Evolutionary conservation across 2,113 vertebrate genomes (phyloP).

Genomic region (Pseudois nayaur): DNA sequence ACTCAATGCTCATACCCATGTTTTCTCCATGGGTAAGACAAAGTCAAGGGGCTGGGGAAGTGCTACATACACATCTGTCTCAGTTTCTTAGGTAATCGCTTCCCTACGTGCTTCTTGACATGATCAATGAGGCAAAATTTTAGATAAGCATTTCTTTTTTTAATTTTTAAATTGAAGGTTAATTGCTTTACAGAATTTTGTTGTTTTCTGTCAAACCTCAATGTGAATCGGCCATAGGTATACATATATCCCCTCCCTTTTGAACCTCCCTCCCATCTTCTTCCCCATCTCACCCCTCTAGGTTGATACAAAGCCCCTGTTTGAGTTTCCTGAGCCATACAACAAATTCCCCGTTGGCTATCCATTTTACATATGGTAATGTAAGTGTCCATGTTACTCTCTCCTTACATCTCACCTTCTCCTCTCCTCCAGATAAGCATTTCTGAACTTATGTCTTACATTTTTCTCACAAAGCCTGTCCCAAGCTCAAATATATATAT

Average conservation of each 20-base stretch:
- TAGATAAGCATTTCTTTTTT: neutral
- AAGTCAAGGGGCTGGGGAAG: neutral
- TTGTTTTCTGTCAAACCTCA: neutral
- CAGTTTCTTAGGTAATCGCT: neutral
- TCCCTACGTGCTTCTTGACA: neutral
- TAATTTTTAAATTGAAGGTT: neutral
- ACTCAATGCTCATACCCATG: neutral
- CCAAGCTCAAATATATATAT: neutral
- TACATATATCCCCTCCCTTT: neutral
- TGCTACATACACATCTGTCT: neutral
- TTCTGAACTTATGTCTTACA: neutral
- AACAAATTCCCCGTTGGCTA: rapidly evolving
- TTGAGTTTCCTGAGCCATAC: neutral
- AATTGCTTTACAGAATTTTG: neutral
- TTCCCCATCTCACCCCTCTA: neutral
- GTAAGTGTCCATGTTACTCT: neutral
- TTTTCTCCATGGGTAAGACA: neutral
- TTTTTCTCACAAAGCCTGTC: neutral
- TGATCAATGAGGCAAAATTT: neutral
- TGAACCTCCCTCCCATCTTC: neutral
- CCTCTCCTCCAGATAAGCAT: neutral
- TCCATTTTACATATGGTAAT: neutral
- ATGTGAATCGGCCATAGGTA: neutral
- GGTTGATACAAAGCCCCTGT: neutral
- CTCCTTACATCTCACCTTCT: neutral